Percentiles rank a stretch among this genome's conserved stretches.
These are phyloP conservation scores for Sympetrum striolatum DNA, from an alignment of 2,888 invertebrate species.

Conservation along the genomic window DNA sequence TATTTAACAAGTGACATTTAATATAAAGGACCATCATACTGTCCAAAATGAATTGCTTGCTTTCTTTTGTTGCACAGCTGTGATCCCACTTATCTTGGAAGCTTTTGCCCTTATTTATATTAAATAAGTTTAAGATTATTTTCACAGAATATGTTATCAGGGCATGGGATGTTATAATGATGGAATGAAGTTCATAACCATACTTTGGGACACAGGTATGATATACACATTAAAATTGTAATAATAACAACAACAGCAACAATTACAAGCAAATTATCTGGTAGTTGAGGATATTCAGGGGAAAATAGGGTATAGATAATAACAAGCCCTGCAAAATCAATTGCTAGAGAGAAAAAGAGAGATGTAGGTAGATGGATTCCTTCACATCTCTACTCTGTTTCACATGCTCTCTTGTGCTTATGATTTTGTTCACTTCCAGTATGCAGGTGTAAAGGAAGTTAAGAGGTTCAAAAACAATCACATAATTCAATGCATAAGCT, in stretches of 20 bases:
- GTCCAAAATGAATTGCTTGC: neutral
- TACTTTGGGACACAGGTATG: slow-evolving; percentile 21
- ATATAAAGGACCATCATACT: neutral
- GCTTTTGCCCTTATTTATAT: neutral
- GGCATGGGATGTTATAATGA: slow-evolving; percentile 25
- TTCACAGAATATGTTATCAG: neutral
- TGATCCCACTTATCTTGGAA: slow-evolving; percentile 7
- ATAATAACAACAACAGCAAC: slow-evolving; percentile 42
- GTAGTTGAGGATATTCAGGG: neutral
- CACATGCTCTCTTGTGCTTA: slow-evolving; percentile 6
- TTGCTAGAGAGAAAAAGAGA: neutral
- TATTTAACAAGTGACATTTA: neutral
- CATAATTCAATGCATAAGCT: slow-evolving; percentile 20
- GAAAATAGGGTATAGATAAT: neutral
- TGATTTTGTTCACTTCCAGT: slow-evolving; percentile 16
- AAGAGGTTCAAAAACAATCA: slow-evolving; percentile 13
- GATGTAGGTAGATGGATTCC: neutral
- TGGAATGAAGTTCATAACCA: slow-evolving; percentile 31
- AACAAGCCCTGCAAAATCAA: slow-evolving; percentile 33
- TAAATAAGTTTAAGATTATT: neutral
- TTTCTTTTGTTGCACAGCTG: neutral
- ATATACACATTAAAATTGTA: slow-evolving; percentile 36
- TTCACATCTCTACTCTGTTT: neutral
- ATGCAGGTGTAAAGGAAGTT: slow-evolving; percentile 33
- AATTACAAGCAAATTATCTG: slow-evolving; percentile 35